Conservation (phyloP, 2,113 vertebrate genomes). For the Columba livia region DNA sequence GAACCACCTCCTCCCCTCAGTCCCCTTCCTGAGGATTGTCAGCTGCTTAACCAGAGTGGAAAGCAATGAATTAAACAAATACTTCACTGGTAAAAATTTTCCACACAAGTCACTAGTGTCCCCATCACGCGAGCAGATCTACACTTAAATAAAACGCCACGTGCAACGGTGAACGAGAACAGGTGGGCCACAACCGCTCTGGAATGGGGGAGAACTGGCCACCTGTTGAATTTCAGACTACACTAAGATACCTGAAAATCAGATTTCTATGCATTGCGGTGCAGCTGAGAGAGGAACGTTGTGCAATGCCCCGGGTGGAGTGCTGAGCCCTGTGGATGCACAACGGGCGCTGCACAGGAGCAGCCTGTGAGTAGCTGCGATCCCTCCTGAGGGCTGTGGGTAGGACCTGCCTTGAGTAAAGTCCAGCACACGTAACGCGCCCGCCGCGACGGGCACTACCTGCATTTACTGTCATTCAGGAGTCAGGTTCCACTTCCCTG, state of each 20-base stretch:
- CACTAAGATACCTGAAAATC: neutral
- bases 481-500: conserved; percentile 9
- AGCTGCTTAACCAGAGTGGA: neutral
- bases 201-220: neutral
- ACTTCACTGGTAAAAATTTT: neutral
- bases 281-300: rapidly evolving
- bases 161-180: rapidly evolving
- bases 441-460: neutral
- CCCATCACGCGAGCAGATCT: rapidly evolving
- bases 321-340: rapidly evolving
- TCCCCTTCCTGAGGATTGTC: neutral
- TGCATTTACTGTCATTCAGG: neutral
- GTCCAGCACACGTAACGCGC: neutral
- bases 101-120: neutral
- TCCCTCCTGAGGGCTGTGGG: rapidly evolving
- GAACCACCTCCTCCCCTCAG: neutral
- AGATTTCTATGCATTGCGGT: too few species aligned
- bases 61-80: neutral
- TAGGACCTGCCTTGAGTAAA: neutral
- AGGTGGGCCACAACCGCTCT: rapidly evolving
- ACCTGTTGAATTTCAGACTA: rapidly evolving
- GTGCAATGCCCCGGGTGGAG: rapidly evolving
- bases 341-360: neutral
- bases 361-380: too few species aligned
- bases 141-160: rapidly evolving